phyloP scores from a whole-genome alignment of 2,888 invertebrate genomes.

The Meteorus colon region DNA sequence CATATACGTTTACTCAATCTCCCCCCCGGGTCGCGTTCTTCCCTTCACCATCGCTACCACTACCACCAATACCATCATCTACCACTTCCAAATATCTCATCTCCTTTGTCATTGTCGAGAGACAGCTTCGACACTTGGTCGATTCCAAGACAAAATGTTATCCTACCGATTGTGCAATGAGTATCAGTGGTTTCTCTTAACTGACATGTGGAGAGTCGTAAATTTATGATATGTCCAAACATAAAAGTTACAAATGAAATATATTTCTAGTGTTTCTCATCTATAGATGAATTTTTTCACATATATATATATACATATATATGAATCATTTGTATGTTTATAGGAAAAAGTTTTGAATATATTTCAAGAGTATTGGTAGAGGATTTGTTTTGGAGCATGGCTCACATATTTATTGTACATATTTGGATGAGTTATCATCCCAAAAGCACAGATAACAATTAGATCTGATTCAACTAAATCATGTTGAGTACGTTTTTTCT shows the following conservation, averaged over 20 bases:
- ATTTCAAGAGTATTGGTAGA: no score
- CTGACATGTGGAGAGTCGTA: constrained; percentile 19
- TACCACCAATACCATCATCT: constrained; percentile 2
- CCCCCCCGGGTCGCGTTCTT: not conserved
- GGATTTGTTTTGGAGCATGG: no score
- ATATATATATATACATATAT: no score
- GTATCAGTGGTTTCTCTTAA: constrained; percentile 24
- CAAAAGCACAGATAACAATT: no score
- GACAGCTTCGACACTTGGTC: constrained; percentile 47
- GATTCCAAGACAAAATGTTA: constrained; percentile 45
- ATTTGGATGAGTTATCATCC: no score
- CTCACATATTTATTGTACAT: no score
- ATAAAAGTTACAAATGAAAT: not conserved
- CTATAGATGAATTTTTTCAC: no score
- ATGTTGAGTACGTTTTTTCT: no score
- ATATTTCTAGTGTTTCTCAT: no score
- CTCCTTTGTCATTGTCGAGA: constrained; percentile 37
- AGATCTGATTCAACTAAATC: no score
- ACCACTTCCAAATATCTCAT: constrained; percentile 9
- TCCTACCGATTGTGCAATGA: constrained; percentile 22
- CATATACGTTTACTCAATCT: constrained; percentile 33
- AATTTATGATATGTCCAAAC: not conserved
- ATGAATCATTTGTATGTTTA: no score
- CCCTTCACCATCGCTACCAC: not conserved
- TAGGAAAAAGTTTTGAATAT: no score